Percentiles rank a stretch among this genome's conserved stretches.
Conservation (phyloP, 2,888 invertebrate species). For the Drosophila maculinotata region DNA sequence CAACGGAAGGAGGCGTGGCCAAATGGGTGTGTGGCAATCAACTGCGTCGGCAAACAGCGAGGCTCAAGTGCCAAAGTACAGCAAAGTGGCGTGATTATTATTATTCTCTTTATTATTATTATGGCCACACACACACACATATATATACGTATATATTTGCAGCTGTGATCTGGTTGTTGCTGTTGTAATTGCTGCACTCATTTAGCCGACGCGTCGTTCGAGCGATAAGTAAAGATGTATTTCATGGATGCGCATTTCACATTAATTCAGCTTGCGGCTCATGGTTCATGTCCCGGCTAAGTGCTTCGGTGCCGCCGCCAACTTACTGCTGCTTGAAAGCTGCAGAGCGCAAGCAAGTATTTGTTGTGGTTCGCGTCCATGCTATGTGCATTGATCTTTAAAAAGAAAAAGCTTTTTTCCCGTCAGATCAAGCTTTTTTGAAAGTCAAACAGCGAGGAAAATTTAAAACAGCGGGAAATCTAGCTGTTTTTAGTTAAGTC, state of each 20-base stretch:
- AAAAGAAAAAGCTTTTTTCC: too few species aligned
- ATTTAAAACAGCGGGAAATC: too few species aligned
- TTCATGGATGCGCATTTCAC: background rate
- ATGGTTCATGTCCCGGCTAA: background rate
- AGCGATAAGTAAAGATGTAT: slow-evolving; percentile 10
- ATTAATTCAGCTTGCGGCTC: too few species aligned
- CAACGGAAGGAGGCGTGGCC: slow-evolving; percentile 67
- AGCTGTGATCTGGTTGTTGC: slow-evolving; percentile 28
- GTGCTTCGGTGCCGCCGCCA: background rate
- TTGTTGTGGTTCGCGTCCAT: too few species aligned
- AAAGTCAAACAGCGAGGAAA: too few species aligned
- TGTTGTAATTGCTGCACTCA: slow-evolving; percentile 53
- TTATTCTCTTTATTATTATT: slow-evolving; percentile 58
- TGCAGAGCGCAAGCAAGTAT: too few species aligned
- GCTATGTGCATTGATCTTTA: too few species aligned
- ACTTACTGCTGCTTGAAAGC: too few species aligned
- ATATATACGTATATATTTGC: slow-evolving; percentile 2
- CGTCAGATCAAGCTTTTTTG: too few species aligned
- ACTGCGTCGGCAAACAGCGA: slow-evolving; percentile 19
- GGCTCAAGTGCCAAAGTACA: slow-evolving; percentile 65
- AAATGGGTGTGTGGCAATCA: slow-evolving; percentile 37
- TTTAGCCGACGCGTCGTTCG: background rate
- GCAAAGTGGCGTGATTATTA: slow-evolving; percentile 76
- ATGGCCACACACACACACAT: slow-evolving; percentile 27
- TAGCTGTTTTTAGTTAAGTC: too few species aligned